Conservation (phyloP, 2,888 invertebrate species). For the Papilio elwesi region DNA sequence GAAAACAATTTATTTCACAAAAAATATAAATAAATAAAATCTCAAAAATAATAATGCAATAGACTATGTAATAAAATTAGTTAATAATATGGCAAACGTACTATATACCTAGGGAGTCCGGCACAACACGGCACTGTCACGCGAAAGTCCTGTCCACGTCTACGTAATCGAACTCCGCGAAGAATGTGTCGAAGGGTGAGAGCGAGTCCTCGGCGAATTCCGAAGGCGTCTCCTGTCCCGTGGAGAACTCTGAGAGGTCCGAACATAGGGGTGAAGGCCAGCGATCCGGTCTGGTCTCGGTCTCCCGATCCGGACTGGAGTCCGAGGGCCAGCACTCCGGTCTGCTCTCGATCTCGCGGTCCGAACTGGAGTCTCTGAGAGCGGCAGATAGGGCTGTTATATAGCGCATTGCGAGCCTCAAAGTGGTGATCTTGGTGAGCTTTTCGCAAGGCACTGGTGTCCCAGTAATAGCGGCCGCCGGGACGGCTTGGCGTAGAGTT, state of each 20-base stretch:
- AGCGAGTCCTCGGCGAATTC: slow-evolving; percentile 82
- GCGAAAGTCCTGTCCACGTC: slow-evolving; percentile 79
- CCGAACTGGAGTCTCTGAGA: slow-evolving; percentile 75
- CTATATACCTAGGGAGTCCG: slow-evolving; percentile 63
- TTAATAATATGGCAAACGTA: slow-evolving; percentile 78
- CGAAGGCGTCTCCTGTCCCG: slow-evolving; percentile 78
- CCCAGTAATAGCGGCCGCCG: slow-evolving; percentile 83
- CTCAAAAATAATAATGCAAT: slow-evolving; percentile 70
- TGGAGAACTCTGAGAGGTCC: slow-evolving; percentile 81
- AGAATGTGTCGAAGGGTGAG: slow-evolving; percentile 84
- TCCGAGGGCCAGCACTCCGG: slow-evolving; percentile 58
- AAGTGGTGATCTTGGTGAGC: slow-evolving; percentile 94
- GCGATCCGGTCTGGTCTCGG: slow-evolving; percentile 60
- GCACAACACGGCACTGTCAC: slow-evolving; percentile 71
- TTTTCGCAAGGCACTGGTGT: slow-evolving; percentile 87
- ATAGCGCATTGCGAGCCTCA: slow-evolving; percentile 94
- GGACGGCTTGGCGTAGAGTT: slow-evolving; percentile 90
- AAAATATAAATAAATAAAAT: slow-evolving; percentile 68
- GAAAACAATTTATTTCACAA: slow-evolving; percentile 78
- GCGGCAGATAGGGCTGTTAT: slow-evolving; percentile 90
- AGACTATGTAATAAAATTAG: slow-evolving; percentile 66
- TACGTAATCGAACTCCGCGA: slow-evolving; percentile 80
- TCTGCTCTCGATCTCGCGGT: slow-evolving; percentile 49
- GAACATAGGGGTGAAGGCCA: slow-evolving; percentile 80
- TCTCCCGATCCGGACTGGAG: slow-evolving; percentile 61